phyloP scores from a whole-genome alignment of 2,888 invertebrate species.

The Conops quadrifasciatus region DNA sequence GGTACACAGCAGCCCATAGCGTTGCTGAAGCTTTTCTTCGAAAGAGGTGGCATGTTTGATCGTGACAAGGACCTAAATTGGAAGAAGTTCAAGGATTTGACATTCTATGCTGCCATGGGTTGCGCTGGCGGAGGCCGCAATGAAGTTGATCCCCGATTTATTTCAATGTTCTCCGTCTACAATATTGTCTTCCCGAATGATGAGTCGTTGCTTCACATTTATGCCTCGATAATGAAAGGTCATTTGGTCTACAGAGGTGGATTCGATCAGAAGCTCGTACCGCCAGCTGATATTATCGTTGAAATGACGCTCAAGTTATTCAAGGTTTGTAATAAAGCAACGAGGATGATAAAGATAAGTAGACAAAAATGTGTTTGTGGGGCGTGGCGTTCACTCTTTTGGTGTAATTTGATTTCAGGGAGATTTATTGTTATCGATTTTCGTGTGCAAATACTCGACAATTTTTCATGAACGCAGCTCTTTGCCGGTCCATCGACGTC shows the following conservation, averaged over 20 bases:
- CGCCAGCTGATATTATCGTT: slow-evolving; percentile 74
- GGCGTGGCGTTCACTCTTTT: not conserved
- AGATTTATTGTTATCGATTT: slow-evolving; percentile 63
- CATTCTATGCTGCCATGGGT: slow-evolving; percentile 85
- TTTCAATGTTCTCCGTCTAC: slow-evolving; percentile 88
- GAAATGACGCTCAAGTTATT: slow-evolving; percentile 84
- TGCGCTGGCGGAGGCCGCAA: slow-evolving; percentile 89
- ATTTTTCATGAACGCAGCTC: slow-evolving; percentile 61
- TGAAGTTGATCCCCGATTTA: slow-evolving; percentile 88
- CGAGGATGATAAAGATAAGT: no score
- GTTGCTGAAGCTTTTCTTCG: slow-evolving; percentile 87
- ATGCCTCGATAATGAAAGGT: slow-evolving; percentile 80
- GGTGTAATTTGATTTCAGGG: slow-evolving; percentile 44
- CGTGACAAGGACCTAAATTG: slow-evolving; percentile 88
- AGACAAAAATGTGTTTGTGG: no score
- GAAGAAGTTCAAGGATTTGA: slow-evolving; percentile 83
- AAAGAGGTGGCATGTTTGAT: slow-evolving; percentile 89
- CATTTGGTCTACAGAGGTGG: slow-evolving; percentile 70
- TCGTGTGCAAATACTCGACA: slow-evolving; percentile 63
- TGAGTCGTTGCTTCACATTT: slow-evolving; percentile 80
- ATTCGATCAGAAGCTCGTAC: slow-evolving; percentile 75
- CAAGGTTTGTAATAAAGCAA: slow-evolving; percentile 68
- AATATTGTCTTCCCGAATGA: slow-evolving; percentile 87
- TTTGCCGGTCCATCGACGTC: slow-evolving; percentile 41
- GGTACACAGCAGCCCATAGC: slow-evolving; percentile 96